Conservation (phyloP, 1,140 invertebrate species). For the Wasmannia auropunctata region DNA sequence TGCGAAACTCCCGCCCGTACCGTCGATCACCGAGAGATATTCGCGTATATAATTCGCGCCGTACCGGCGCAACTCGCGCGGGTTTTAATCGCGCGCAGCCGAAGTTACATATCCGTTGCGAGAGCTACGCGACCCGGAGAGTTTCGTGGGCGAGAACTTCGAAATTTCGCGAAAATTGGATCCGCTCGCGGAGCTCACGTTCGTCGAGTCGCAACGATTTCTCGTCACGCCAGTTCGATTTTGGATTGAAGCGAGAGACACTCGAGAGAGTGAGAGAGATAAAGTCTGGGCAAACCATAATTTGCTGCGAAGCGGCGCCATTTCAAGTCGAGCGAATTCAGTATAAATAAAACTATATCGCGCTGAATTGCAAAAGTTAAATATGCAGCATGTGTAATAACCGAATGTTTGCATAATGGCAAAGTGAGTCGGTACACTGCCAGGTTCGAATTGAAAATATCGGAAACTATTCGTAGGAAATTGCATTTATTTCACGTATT, state of each 20-base stretch:
- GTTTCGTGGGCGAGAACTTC: slow-evolving; percentile 37
- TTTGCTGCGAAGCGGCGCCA: neutral
- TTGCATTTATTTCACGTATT: slow-evolving; percentile 4
- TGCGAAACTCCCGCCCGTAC: slow-evolving; percentile 30
- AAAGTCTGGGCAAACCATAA: neutral
- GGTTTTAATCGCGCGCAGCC: slow-evolving; percentile 40
- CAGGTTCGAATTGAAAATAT: neutral
- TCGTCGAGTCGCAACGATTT: slow-evolving; percentile 14
- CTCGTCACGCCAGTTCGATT: slow-evolving; percentile 21
- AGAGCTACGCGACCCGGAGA: slow-evolving; percentile 16
- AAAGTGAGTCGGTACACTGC: neutral
- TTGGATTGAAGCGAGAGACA: neutral
- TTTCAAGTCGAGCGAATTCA: neutral
- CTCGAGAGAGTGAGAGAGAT: neutral
- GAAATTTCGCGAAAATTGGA: slow-evolving; percentile 45
- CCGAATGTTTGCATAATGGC: slow-evolving; percentile 2
- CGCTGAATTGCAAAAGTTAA: neutral
- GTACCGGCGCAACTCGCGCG: slow-evolving; percentile 8
- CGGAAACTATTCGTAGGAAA: neutral
- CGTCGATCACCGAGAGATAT: slow-evolving; percentile 49
- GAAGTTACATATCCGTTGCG: slow-evolving; percentile 47
- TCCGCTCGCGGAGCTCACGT: neutral
- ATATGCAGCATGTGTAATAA: neutral
- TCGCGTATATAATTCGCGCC: slow-evolving; percentile 13
- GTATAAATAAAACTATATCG: neutral